Base-by-base conservation (phyloP, 2,888 invertebrate genomes). In the Eupsilia transversa region DNA sequence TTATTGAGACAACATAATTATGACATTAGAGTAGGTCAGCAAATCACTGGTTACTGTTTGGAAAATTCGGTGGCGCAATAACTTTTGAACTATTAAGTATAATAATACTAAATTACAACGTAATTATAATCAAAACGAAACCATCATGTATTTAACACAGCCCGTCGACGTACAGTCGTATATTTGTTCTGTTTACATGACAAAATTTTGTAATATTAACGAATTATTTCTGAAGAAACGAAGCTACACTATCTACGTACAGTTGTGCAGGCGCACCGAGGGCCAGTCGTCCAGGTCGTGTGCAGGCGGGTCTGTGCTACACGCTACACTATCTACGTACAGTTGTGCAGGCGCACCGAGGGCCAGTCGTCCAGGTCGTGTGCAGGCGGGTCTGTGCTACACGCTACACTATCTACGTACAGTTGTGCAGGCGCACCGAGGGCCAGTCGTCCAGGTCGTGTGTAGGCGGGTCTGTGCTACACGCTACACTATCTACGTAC, bases 241-340 rank as follows among this genome's bases (percentile, higher is more conserved):
- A 38, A 20, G n/a, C 57, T 46, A 57, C 57, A 17, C 74, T 71
- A 70, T 0, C 82, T 85, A 87, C 87, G 87, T 85, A 86, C 85
- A 88, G 83, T 87, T 89, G 82, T 87, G 87, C 59, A 89, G 85
- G 72, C 94, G 91, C 90, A 95, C n/a, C n/a, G n/a, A n/a, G n/a
- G n/a, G n/a, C n/a, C n/a, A n/a, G n/a, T n/a, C n/a, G n/a, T n/a
- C n/a, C n/a, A n/a, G n/a, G n/a, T n/a, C n/a, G n/a, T n/a, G n/a
- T n/a, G n/a, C n/a, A n/a, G n/a, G n/a, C n/a, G n/a, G n/a, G n/a
- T n/a, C n/a, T n/a, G n/a, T n/a, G n/a, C n/a, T n/a, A n/a, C n/a
- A n/a, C n/a, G n/a, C n/a, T n/a, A n/a, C n/a, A n/a, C n/a, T n/a
- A n/a, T n/a, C n/a, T n/a, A n/a, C n/a, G n/a, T n/a, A n/a, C n/a